A percentile compares a stretch with the other conserved stretches of the same genome.
phyloP scores from a whole-genome alignment of 2,113 vertebrate genomes.

The human (Homo sapiens) region DNA sequence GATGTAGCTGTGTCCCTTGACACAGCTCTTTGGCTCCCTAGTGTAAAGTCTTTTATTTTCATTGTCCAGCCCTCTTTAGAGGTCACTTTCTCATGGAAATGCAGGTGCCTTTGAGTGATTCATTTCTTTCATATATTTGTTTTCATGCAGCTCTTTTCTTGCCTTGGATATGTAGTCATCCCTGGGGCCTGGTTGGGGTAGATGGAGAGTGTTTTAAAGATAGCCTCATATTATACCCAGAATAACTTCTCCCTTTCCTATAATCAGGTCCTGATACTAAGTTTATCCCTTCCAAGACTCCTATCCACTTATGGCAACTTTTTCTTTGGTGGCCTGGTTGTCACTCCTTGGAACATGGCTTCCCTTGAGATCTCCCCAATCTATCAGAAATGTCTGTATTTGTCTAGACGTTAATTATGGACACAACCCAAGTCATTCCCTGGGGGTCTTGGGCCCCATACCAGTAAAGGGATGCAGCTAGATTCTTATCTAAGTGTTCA shows the following conservation, averaged over 20 bases:
- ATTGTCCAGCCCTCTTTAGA: neutral
- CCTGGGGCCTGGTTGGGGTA: neutral
- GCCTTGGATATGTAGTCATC: neutral
- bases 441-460: slow-evolving; percentile 60
- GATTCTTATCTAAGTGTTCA: slow-evolving; percentile 71
- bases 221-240: slow-evolving; percentile 19
- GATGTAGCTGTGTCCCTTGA: neutral
- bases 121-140: slow-evolving; percentile 16
- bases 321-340: slow-evolving; percentile 48
- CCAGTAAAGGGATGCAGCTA: slow-evolving; percentile 69
- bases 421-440: slow-evolving; percentile 69
- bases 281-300: slow-evolving; percentile 15
- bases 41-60: neutral
- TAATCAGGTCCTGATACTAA: slow-evolving; percentile 38
- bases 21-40: neutral
- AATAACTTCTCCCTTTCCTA: slow-evolving; percentile 54
- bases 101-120: neutral
- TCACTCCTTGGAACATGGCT: slow-evolving; percentile 38
- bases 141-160: neutral
- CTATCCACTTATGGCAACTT: slow-evolving; percentile 55
- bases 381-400: slow-evolving; percentile 71
- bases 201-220: slow-evolving; percentile 34
- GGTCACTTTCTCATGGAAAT: slow-evolving; percentile 33
- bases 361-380: slow-evolving; percentile 64
- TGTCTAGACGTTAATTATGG: slow-evolving; percentile 77